A percentile compares a stretch with the other conserved stretches of the same genome.
Conservation (phyloP, 2,113 vertebrate species). For the Athene cunicularia region DNA sequence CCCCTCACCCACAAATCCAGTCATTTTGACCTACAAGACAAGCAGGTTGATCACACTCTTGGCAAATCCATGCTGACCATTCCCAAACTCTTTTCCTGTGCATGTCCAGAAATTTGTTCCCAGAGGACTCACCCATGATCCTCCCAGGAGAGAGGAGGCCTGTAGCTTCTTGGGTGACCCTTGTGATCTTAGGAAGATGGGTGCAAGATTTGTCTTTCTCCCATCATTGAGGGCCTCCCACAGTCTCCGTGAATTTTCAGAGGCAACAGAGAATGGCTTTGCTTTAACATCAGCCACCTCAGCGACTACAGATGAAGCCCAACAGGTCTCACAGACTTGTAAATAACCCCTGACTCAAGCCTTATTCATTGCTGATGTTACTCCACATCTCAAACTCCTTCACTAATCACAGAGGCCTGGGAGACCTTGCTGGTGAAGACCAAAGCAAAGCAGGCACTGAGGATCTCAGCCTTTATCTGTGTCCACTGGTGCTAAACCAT, state of each 20-base stretch:
- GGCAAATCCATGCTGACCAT: neutral
- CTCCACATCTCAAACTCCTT: neutral
- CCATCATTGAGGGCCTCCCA: neutral
- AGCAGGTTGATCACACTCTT: neutral
- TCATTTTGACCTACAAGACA: neutral
- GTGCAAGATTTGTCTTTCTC: neutral
- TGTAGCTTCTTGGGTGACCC: neutral
- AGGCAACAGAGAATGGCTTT: neutral
- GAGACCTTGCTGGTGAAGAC: neutral
- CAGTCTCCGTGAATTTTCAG: neutral
- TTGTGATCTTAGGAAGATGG: neutral
- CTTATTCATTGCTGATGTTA: fast-evolving
- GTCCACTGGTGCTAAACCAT: neutral
- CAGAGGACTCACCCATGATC: neutral
- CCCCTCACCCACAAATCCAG: neutral
- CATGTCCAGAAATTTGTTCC: neutral
- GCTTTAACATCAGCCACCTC: neutral
- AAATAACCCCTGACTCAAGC: neutral
- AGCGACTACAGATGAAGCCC: neutral
- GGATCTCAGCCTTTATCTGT: neutral
- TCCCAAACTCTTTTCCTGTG: neutral
- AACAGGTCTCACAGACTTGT: neutral
- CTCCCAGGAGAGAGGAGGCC: neutral
- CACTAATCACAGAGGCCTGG: neutral
- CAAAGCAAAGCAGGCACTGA: neutral